phyloP scores from a whole-genome alignment of 2,888 invertebrate species.

The Isoperla grammatica region DNA sequence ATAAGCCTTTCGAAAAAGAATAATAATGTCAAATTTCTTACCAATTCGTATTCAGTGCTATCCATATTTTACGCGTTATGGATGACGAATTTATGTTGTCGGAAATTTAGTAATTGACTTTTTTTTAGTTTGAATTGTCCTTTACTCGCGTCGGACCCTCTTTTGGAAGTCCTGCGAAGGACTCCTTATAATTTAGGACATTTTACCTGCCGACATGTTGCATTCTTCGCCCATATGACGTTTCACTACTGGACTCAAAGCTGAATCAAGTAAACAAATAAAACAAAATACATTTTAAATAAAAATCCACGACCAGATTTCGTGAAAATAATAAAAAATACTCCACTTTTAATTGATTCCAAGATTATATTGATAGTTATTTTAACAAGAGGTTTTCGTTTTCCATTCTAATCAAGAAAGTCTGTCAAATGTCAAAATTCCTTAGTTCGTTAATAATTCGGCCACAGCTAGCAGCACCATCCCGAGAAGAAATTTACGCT shows the following conservation, averaged over 20 bases:
- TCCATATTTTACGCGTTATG: constrained; percentile 59
- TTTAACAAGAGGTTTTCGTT: too few relatives aligned
- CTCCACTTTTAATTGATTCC: too few relatives aligned
- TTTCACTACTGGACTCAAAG: neutral
- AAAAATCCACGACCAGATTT: too few relatives aligned
- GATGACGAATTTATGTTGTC: neutral
- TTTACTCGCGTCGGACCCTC: constrained; percentile 10
- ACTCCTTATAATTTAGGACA: constrained; percentile 27
- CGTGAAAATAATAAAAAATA: too few relatives aligned
- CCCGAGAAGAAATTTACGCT: too few relatives aligned
- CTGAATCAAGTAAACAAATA: too few relatives aligned
- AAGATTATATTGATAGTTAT: too few relatives aligned
- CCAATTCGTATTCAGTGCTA: constrained; percentile 89
- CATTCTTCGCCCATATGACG: constrained; percentile 24
- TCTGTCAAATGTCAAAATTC: too few relatives aligned
- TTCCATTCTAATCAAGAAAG: too few relatives aligned
- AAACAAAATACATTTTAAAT: too few relatives aligned
- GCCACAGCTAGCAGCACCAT: too few relatives aligned
- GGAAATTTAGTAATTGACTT: neutral
- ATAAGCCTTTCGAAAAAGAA: constrained; percentile 98
- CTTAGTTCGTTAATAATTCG: too few relatives aligned
- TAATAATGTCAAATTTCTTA: constrained; percentile 90
- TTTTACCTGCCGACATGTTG: constrained; percentile 28
- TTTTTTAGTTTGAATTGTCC: constrained; percentile 4
- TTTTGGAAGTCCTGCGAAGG: constrained; percentile 29